A percentile compares a stretch with the other conserved stretches of the same genome.
phyloP scores from a whole-genome alignment of 2,888 invertebrate genomes.

The Resseliella maxima region DNA sequence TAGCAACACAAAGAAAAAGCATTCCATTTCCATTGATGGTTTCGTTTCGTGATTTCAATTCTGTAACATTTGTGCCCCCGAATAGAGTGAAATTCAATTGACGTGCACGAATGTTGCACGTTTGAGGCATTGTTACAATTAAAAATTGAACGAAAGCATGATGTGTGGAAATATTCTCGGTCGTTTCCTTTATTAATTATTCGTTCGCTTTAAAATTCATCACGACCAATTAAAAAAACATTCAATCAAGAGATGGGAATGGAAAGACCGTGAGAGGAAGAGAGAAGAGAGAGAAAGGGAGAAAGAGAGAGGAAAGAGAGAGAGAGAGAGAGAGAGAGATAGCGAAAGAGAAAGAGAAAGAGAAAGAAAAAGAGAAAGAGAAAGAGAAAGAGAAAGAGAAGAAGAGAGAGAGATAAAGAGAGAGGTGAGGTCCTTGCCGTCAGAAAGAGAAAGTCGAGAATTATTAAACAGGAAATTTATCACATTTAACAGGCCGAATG shows the following conservation, averaged over 20 bases:
- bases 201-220: conserved; percentile 6
- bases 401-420: too few species aligned
- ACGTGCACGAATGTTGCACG: neutral
- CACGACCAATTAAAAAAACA: conserved; percentile 30
- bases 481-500: neutral
- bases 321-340: too few species aligned
- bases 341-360: too few species aligned
- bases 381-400: too few species aligned
- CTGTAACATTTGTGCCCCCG: neutral
- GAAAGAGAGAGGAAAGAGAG: too few species aligned
- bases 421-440: too few species aligned
- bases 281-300: too few species aligned
- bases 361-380: too few species aligned
- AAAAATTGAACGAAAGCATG: neutral
- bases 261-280: too few species aligned
- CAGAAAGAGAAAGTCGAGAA: too few species aligned
- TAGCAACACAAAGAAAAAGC: neutral
- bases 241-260: neutral
- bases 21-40: neutral
- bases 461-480: conserved; percentile 25
- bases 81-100: neutral
- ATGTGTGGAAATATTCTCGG: conserved; percentile 25
- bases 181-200: conserved; percentile 36
- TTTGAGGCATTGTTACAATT: neutral
- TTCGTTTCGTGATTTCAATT: neutral